Evolutionary conservation across 2,113 vertebrate species (phyloP), one percentile per base, ranked within the genome.

Genomic region (Phylloscopus trochiloides): DNA sequence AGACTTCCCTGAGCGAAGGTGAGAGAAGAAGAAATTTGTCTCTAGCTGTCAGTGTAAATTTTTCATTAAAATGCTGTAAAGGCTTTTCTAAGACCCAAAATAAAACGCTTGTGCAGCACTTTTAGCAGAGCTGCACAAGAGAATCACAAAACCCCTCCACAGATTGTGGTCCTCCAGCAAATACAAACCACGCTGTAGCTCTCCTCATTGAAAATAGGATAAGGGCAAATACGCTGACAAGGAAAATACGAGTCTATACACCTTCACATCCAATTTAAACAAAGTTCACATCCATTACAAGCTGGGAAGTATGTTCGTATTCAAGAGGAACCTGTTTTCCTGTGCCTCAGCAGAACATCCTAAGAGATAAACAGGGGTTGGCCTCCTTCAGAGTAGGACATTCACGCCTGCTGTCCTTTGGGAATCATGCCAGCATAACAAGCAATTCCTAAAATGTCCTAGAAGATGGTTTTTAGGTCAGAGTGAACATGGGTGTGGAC

Each of bases 141-240:
- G 45, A 86, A 68, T 81, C 26, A 1, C 52, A 87, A 85, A 61
- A 24, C 26, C 57, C 31, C 75, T 81, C 63, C 43, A 34, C 72
- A 71, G 88, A 91, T 11, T 84, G 57, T 51, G 84, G 88, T 92
- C 26, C 36, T 86, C 65, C 73, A 91, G 94, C 61, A 97, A 92
- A 91, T 87, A 84, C 66, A 95, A 89, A 75, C 86, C 57, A 45
- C 0, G 0, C 51, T 80, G 83, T 57, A 63, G 66, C 89, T 78
- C 52, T 80, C 70, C 86, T 92, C 84, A 38, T 66, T 92, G 86
- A 86, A 95, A 96, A 96, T 25, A 92, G 93, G 91, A 80, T 95
- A 86, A 94, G 79, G 86, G 83, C 72, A 96, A 95, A 94, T 91
- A 77, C 0, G 93, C 95, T 94, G 91, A 95, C 95, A 88, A 88